A percentile compares a stretch with the other conserved stretches of the same genome.
These are phyloP conservation scores for Lerista edwardsae DNA, from an alignment of 2,797 vertebrate species.

Conservation along the genomic window DNA sequence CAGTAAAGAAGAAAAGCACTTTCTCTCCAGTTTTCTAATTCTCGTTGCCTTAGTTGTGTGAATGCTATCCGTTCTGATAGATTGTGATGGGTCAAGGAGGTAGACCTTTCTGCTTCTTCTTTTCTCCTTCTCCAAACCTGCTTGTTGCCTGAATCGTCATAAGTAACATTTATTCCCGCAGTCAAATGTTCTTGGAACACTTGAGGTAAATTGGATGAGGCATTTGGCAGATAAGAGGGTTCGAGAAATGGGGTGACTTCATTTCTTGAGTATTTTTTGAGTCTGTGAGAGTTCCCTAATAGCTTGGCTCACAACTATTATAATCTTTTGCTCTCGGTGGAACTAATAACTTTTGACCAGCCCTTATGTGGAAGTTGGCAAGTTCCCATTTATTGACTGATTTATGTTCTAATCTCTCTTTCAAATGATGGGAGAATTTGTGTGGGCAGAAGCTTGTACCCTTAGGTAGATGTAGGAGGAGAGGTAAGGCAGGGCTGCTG, in stretches of 20 bases:
- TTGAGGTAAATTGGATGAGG: neutral
- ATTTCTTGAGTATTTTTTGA: constrained; percentile 2
- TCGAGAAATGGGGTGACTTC: neutral
- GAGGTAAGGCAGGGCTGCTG: neutral
- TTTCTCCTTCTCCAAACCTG: constrained; percentile 11
- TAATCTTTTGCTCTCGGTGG: neutral
- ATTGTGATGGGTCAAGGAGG: neutral
- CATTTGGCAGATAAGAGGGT: constrained; percentile 29
- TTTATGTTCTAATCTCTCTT: neutral
- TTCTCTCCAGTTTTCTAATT: neutral
- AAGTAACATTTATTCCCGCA: neutral
- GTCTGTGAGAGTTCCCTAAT: constrained; percentile 6
- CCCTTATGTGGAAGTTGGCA: constrained; percentile 1
- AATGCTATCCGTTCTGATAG: neutral
- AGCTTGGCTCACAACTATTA: neutral
- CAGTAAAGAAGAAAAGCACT: neutral
- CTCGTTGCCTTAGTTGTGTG: neutral
- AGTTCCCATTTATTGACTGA: neutral
- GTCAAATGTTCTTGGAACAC: neutral
- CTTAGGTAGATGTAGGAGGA: neutral
- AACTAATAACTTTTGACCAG: neutral
- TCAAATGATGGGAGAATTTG: neutral
- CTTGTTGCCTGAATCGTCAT: constrained; percentile 22
- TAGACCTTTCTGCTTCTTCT: constrained; percentile 24
- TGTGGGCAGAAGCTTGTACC: neutral